Evolutionary conservation across 2,888 invertebrate species (phyloP), one percentile per base, ranked within the genome.

Genomic region (Drosophila pseudotalamancana): DNA sequence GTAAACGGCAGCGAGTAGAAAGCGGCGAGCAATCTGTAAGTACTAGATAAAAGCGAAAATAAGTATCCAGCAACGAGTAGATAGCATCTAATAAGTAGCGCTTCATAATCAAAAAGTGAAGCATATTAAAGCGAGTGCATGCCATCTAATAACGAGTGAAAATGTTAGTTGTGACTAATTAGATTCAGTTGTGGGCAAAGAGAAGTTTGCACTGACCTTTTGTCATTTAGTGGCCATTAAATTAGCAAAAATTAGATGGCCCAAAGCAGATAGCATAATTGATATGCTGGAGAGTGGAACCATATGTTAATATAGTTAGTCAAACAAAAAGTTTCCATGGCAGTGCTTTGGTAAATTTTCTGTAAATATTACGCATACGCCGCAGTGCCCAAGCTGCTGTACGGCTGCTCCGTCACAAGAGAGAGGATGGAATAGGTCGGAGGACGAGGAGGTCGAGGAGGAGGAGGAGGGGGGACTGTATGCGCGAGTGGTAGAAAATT

Each of bases 311-410:
- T 16, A n/a, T 14, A 27, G 34, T 21, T 23, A 11, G 23, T 14
- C 25, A 29, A 23, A 35, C 43, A 31, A 2, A 31, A 45, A 50
- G 29, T 66, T 29, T 32, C 45, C 11, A 31, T 39, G 27, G 25
- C 32, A 19, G 32, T 21, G 37, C 29, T 32, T 9, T 18, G 6
- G 37, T 19, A 48, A 71, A 55, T 56, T 31, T 54, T 31, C 5
- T 21, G 46, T 46, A 57, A 62, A 62, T 57, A 68, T 57, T 29
- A 45, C 40, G 59, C 43, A 77, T 61, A 49, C 54, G 77, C 55
- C 60, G 55, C 74, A 57, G 60, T 57, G 67, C 21, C 29, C 19
- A 29, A 29, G 9, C 50, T 23, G 6, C 11, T 21, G 40, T 43
- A 34, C 45, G 31, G 37, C n/a, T 18, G 31, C 25, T 32, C 19